Conservation (phyloP, 2,888 invertebrate genomes). For the Tachina grossa region DNA sequence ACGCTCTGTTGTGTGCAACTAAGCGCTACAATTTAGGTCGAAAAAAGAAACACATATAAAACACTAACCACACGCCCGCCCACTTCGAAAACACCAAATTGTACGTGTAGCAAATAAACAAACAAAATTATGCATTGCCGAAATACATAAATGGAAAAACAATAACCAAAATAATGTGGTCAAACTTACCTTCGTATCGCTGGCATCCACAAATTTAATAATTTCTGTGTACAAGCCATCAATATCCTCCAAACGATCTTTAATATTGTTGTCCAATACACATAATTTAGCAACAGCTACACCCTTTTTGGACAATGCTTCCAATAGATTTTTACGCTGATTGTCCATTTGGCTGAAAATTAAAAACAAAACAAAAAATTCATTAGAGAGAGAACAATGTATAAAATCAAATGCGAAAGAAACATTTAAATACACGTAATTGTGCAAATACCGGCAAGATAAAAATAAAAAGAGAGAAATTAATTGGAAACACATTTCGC, state of each 20-base stretch:
- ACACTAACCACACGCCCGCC: not conserved
- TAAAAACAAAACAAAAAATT: slow-evolving; percentile 33
- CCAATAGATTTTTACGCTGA: slow-evolving; percentile 90
- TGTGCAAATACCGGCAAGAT: not conserved
- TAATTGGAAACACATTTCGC: slow-evolving; percentile 15
- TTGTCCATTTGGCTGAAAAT: slow-evolving; percentile 90
- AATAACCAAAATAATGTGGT: slow-evolving; percentile 9
- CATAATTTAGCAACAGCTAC: slow-evolving; percentile 87
- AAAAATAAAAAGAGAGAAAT: not conserved
- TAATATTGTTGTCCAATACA: slow-evolving; percentile 77
- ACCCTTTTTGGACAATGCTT: slow-evolving; percentile 90
- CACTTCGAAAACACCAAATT: no score
- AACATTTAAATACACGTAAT: slow-evolving; percentile 46
- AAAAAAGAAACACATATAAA: not conserved
- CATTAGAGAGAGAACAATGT: not conserved
- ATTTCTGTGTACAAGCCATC: slow-evolving; percentile 87
- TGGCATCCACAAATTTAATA: slow-evolving; percentile 91
- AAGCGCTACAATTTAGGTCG: not conserved
- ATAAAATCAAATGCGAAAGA: slow-evolving; percentile 38
- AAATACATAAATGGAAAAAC: slow-evolving; percentile 1
- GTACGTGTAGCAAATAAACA: not conserved
- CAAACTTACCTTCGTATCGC: slow-evolving; percentile 88
- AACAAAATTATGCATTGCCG: not conserved
- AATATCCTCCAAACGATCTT: slow-evolving; percentile 84
- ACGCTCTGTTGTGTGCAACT: no score